Conservation (phyloP, 1,140 invertebrate genomes). For the Sminthurides bifidus region DNA sequence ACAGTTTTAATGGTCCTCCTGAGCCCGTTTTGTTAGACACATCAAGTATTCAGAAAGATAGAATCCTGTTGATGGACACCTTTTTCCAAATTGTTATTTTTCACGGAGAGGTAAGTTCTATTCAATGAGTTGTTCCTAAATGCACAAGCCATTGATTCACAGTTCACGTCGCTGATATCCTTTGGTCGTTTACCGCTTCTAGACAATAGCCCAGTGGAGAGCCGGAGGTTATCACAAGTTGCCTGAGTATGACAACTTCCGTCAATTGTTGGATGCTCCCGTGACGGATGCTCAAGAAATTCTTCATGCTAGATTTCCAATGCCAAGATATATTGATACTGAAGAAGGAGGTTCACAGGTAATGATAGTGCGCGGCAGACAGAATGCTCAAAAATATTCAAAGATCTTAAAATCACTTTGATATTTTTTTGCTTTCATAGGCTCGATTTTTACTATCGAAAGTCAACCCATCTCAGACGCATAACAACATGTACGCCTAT, state of each 20-base stretch:
- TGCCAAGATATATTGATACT: constrained; percentile 97
- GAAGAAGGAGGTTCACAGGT: constrained; percentile 91
- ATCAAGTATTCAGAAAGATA: constrained; percentile 90
- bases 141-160: not conserved
- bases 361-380: no score
- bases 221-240: constrained; percentile 88
- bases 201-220: constrained; percentile 95
- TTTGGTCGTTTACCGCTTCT: constrained; percentile 21
- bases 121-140: not conserved
- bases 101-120: constrained; percentile 74
- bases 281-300: constrained; percentile 96
- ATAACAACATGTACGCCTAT: constrained; percentile 96
- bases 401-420: constrained; percentile 1
- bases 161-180: not conserved
- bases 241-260: constrained; percentile 95
- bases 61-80: constrained; percentile 97
- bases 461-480: constrained; percentile 99
- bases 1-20: constrained; percentile 93
- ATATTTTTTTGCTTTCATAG: constrained; percentile 47
- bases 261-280: constrained; percentile 87
- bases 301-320: constrained; percentile 86
- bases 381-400: no score
- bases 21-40: constrained; percentile 96
- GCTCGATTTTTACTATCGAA: constrained; percentile 95
- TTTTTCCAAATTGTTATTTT: constrained; percentile 99